phyloP scores from a whole-genome alignment of 2,888 invertebrate species.

The Hybos culiciformis region DNA sequence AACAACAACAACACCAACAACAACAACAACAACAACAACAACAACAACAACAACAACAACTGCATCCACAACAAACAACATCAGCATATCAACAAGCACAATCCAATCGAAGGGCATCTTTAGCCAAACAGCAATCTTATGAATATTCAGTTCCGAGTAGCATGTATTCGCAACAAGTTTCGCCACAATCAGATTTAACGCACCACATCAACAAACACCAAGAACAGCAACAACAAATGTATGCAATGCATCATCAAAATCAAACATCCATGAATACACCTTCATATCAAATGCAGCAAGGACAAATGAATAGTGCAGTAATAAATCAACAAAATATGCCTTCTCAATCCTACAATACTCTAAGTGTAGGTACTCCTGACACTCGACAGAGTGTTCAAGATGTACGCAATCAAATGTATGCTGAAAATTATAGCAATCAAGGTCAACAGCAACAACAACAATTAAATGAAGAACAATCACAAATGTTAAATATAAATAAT shows the following conservation, averaged over 20 bases:
- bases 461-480: constrained; percentile 12
- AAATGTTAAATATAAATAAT: background rate
- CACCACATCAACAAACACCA: constrained; percentile 15
- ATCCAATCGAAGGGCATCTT: constrained; percentile 23
- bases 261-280: constrained; percentile 21
- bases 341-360: background rate
- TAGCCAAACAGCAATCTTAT: constrained; percentile 22
- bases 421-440: constrained; percentile 11
- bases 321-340: background rate
- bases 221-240: constrained; percentile 21
- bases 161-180: constrained; percentile 33
- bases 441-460: constrained; percentile 16
- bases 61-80: constrained; percentile 14
- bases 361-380: background rate
- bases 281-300: constrained; percentile 9
- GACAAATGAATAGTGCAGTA: background rate
- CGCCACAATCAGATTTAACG: constrained; percentile 32
- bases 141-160: constrained; percentile 35
- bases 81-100: constrained; percentile 20
- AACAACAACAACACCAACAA: too few relatives aligned
- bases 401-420: constrained; percentile 8
- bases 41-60: constrained; percentile 6
- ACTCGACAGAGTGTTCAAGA: background rate
- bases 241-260: constrained; percentile 17
- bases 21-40: too few relatives aligned